Evolutionary conservation across 2,113 vertebrate species (phyloP), one percentile per base, ranked within the genome.

Genomic region (Limnothrissa miodon): DNA sequence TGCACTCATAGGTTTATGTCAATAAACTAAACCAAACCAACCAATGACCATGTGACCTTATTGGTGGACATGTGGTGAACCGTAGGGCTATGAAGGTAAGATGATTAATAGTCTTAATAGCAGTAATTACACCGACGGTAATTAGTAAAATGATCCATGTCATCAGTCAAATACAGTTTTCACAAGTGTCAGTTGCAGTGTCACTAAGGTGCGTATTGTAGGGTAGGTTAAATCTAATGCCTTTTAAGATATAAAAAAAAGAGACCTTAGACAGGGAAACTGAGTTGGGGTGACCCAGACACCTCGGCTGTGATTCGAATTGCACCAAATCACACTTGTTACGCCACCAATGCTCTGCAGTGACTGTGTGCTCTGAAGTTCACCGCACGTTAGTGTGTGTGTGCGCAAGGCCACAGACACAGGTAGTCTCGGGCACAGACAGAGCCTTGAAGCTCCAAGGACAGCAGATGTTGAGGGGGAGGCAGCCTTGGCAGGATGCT

Each of bases 391-490:
- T n/a, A n/a, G 42, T 42, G 42, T 42, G 6, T 42, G 42, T 42
- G 42, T 42, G 42, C 6, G 29, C 29, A 66, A 11, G 59, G n/a
- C 29, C 25, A 4, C 23, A 66, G n/a, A 15, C 10, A 11, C 66
- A 74, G 66, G 66, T 74, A 74, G 11, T 29, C 29, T 3, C 10
- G 3, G 33, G 25, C 29, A 74, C 66, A 36, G 66, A 9, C 66
- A 10, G 66, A 74, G 33, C 66, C 66, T 36, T 74, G 66, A 36
- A 29, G 59, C 59, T 62, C 59, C 8, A 8, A 62, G 66, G 66
- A 74, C 66, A 74, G 66, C 66, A 74, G 66, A 74, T 74, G 66
- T 74, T 74, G 66, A 33, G 66, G 66, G 66, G 66, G 66, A 29
- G 66, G 29, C 29, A 17, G 66, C 66, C 19, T 74, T 74, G 66